A percentile compares a stretch with the other conserved stretches of the same genome.
Evolutionary conservation across 1,140 invertebrate genomes (phyloP).

Genomic region (Lasioglossum baleicum): DNA sequence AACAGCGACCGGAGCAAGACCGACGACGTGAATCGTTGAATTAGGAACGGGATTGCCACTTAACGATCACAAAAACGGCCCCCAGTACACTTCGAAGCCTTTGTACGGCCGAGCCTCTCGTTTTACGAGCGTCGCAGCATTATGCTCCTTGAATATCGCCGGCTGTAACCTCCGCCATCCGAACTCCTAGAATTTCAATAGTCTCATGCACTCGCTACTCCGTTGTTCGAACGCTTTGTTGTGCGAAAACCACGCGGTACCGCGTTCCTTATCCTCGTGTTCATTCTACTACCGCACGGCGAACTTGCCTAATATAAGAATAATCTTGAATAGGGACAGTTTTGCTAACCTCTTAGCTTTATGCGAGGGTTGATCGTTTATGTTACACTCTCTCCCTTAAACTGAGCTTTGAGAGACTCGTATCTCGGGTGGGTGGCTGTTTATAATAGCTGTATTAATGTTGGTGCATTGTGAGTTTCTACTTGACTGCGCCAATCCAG

Average conservation of each 20-base stretch:
- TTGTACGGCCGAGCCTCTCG: not conserved
- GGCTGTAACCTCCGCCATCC: too few species aligned
- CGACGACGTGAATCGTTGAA: slow-evolving; percentile 28
- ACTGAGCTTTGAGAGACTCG: too few species aligned
- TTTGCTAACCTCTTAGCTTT: too few species aligned
- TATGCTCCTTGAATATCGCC: slow-evolving; percentile 16
- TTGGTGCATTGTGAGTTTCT: too few species aligned
- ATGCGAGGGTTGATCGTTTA: too few species aligned
- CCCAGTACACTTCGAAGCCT: not conserved
- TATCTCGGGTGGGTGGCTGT: too few species aligned
- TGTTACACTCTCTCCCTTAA: too few species aligned
- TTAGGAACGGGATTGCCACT: slow-evolving; percentile 26
- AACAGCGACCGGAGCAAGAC: not conserved
- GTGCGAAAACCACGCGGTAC: not conserved
- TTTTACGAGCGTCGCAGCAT: slow-evolving; percentile 31
- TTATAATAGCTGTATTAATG: too few species aligned
- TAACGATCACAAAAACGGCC: slow-evolving; percentile 20
- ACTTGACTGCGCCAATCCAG: too few species aligned
- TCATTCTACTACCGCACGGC: not conserved
- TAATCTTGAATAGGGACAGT: too few species aligned
- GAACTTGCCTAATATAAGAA: too few species aligned
- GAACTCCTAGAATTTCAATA: too few species aligned
- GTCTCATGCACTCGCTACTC: not conserved
- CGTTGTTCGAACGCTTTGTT: slow-evolving; percentile 34
- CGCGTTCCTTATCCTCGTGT: not conserved